phyloP scores from a whole-genome alignment of 2,888 invertebrate genomes.

The Drosophila setosimentum region DNA sequence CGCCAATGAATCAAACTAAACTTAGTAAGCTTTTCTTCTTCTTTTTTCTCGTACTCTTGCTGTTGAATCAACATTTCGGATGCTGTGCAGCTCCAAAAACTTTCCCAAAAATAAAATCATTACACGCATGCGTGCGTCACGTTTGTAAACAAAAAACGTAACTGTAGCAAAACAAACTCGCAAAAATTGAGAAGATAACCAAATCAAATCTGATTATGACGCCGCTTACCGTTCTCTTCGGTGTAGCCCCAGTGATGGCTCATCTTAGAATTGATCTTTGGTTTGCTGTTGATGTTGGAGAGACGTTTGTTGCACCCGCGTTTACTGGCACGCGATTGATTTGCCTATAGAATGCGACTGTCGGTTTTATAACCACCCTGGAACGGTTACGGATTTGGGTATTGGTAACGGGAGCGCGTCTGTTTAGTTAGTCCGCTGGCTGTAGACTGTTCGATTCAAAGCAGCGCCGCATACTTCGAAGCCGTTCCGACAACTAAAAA shows the following conservation, averaged over 20 bases:
- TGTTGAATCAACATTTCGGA: not conserved
- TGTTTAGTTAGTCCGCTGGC: slow-evolving; percentile 75
- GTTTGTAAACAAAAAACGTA: slow-evolving; percentile 47
- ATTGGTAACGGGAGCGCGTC: slow-evolving; percentile 46
- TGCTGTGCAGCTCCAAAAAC: slow-evolving; percentile 14
- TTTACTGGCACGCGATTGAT: slow-evolving; percentile 51
- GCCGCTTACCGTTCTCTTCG: slow-evolving; percentile 79
- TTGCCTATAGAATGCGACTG: slow-evolving; percentile 28
- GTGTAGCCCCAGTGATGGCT: slow-evolving; percentile 82
- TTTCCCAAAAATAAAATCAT: slow-evolving; percentile 33
- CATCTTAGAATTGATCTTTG: slow-evolving; percentile 59
- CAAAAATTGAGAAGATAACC: slow-evolving; percentile 7
- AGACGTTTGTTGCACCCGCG: slow-evolving; percentile 56
- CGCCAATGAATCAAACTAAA: slow-evolving; percentile 12
- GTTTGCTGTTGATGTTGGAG: slow-evolving; percentile 9
- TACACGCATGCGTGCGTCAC: slow-evolving; percentile 60
- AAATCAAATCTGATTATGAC: not conserved
- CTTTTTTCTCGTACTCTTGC: not conserved
- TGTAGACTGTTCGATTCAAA: slow-evolving; percentile 76
- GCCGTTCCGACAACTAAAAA: slow-evolving; percentile 52
- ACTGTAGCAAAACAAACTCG: slow-evolving; percentile 41
- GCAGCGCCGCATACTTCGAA: slow-evolving; percentile 62
- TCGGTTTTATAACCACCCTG: slow-evolving; percentile 37
- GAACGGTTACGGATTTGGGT: slow-evolving; percentile 4
- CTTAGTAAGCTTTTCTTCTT: not conserved